Evolutionary conservation across 1,140 invertebrate genomes (phyloP), one percentile per base, ranked within the genome.

Genomic region (Diploscapter pachys): DNA sequence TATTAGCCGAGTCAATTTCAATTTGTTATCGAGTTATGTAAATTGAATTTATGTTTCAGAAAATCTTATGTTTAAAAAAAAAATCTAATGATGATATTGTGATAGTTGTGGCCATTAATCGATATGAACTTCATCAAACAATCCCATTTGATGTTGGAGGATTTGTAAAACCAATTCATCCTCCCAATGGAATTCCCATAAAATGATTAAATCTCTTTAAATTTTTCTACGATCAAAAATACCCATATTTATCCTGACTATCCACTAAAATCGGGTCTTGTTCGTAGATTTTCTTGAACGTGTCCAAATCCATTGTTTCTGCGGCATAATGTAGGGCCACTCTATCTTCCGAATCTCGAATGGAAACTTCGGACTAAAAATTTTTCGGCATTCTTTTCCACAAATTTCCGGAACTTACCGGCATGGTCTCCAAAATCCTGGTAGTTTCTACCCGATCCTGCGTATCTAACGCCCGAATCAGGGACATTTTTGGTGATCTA

Each of bases 261-360:
- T 72, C 71, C 6, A 72, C 11, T 67, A 72, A 62, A 9, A 49
- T 9, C 6, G 71, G 71, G 55, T 72, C 71, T 48, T 66, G 49
- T 8, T 53, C 57, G 11, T 48, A 51, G 5, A 88, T 73, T 66
- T 84, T 78, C 68, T 85, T 82, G 6, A 87, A 86, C 75, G 86
- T 86, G 54, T 81, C 78, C 57, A 84, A 83, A 73, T 87, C 83
- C 53, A 81, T 75, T 73, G 86, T 88, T 62, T 87, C 87, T 0
- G 86, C 87, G 72, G 87, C 88, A 79, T 88, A 87, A 73, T 88
- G 87, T 0, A 88, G 72, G 2, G 87, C 86, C 4, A 85, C 85
- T 61, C 86, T 80, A 54, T 81, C 81, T 50, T 75, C 77, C 0
- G 71, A 67, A 63, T 85, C 82, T 50, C 50, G 61, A 8, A 64